Evolutionary conservation across 2,888 invertebrate genomes (phyloP).

Genomic region (Pycnomerus fuliginosus): DNA sequence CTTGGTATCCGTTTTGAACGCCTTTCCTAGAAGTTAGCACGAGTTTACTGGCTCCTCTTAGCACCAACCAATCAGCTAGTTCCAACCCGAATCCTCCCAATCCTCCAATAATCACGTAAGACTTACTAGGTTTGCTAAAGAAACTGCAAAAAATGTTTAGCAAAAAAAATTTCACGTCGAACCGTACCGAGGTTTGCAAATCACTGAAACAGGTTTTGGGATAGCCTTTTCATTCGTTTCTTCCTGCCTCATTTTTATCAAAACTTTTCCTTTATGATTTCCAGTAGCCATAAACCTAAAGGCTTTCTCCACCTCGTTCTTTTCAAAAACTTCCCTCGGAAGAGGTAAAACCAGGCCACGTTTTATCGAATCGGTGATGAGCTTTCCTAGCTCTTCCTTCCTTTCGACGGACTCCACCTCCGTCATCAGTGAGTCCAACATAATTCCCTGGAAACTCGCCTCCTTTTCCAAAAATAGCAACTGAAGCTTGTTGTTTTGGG

Average conservation of each 20-base stretch:
- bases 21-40: slow-evolving; percentile 62
- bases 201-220: slow-evolving; percentile 51
- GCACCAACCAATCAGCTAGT: slow-evolving; percentile 54
- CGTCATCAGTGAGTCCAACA: too few species aligned
- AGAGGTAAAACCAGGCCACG: background rate
- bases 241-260: slow-evolving; percentile 8
- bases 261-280: slow-evolving; percentile 61
- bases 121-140: slow-evolving; percentile 27
- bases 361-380: background rate
- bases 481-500: background rate
- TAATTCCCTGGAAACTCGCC: slow-evolving; percentile 1
- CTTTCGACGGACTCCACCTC: background rate
- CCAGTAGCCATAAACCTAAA: slow-evolving; percentile 54
- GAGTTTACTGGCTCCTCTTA: slow-evolving; percentile 60
- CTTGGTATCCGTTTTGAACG: slow-evolving; percentile 60
- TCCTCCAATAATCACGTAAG: slow-evolving; percentile 55
- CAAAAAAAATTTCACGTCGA: too few species aligned
- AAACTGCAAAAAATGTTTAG: too few species aligned
- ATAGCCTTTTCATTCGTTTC: slow-evolving; percentile 38
- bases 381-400: background rate
- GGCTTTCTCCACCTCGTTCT: background rate
- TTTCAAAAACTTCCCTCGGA: background rate
- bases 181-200: slow-evolving; percentile 3
- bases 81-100: slow-evolving; percentile 62
- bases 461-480: slow-evolving; percentile 1